Evolutionary conservation across 2,888 invertebrate genomes (phyloP).

Genomic region (Halocaridina rubra): DNA sequence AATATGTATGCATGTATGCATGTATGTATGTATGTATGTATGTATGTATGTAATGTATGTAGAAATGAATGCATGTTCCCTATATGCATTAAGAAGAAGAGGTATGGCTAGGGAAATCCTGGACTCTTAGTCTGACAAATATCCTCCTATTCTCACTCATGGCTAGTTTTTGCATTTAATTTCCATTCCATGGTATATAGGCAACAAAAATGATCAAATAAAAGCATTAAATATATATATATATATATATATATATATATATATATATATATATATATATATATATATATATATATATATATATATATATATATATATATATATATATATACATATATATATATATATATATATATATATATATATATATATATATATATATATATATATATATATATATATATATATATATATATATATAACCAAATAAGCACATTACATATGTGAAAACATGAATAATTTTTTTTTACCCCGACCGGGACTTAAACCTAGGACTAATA

Average conservation of each 20-base stretch:
- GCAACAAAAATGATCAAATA: not conserved
- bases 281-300: not conserved
- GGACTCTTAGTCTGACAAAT: too few relatives aligned
- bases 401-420: not conserved
- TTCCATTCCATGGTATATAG: not conserved
- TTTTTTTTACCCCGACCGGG: too few relatives aligned
- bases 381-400: not conserved
- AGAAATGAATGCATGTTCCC: not conserved
- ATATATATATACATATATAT: not conserved
- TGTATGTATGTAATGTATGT: not conserved
- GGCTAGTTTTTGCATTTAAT: too few relatives aligned
- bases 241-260: constrained; percentile 10
- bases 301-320: not conserved
- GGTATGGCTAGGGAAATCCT: too few relatives aligned
- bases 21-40: not conserved
- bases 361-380: constrained; percentile 12
- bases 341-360: not conserved
- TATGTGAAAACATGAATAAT: too few relatives aligned
- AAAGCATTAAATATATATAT: not conserved
- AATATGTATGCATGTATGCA: not conserved
- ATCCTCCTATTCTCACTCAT: too few relatives aligned
- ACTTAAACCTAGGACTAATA: too few relatives aligned
- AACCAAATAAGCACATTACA: not conserved
- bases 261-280: constrained; percentile 1
- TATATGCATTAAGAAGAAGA: not conserved